A percentile compares a stretch with the other conserved stretches of the same genome.
These are phyloP conservation scores for Watsonalla cultraria DNA, from an alignment of 2,888 invertebrate genomes.

Conservation along the genomic window DNA sequence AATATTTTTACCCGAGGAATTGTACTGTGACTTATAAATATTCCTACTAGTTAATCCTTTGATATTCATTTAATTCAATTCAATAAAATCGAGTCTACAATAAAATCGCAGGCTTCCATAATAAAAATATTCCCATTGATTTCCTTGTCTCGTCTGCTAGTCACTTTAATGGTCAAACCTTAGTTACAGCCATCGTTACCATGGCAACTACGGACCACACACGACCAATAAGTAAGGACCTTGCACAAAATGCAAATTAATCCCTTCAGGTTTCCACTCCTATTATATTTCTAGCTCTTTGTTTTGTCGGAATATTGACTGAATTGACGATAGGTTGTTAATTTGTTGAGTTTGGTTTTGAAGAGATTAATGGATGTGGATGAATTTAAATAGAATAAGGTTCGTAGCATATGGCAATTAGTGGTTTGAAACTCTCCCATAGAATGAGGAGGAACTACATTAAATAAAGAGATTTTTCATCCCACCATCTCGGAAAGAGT, in stretches of 20 bases:
- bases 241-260: conserved; percentile 52
- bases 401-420: no score
- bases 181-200: conserved; percentile 30
- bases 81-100: no score
- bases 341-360: conserved; percentile 8
- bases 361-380: conserved; percentile 10
- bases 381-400: conserved; percentile 1
- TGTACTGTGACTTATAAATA: no score
- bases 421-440: no score
- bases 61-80: no score
- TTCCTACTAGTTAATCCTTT: no score
- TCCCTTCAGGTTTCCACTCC: conserved; percentile 44
- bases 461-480: no score
- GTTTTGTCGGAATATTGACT: conserved; percentile 54
- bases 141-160: not conserved
- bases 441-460: no score
- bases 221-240: conserved; percentile 51
- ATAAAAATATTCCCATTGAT: not conserved
- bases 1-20: no score
- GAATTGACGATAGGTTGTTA: conserved; percentile 27
- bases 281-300: conserved; percentile 49
- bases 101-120: no score
- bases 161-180: conserved; percentile 4
- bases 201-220: conserved; percentile 73
- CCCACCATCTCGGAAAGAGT: no score